Conservation (phyloP, 2,888 invertebrate genomes). For the Frankliniella intonsa region DNA sequence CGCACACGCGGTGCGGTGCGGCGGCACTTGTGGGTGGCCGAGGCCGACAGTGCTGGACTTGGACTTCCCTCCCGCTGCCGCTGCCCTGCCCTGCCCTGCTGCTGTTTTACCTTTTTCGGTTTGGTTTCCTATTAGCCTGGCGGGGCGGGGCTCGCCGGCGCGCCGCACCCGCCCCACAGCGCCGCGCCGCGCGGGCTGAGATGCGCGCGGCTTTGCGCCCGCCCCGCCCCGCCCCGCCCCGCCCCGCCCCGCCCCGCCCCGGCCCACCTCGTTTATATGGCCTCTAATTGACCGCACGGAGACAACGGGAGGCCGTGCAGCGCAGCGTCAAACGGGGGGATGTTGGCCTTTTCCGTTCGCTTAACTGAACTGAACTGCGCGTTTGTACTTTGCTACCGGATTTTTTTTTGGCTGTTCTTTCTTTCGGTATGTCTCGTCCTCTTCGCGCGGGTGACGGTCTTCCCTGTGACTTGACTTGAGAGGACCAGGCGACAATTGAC, state of each 20-base stretch:
- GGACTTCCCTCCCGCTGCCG: background rate
- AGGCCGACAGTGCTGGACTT: background rate
- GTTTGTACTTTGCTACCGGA: too few species aligned
- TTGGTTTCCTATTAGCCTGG: too few species aligned
- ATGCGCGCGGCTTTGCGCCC: background rate
- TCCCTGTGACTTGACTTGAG: too few species aligned
- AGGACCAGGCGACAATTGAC: too few species aligned
- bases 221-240: background rate
- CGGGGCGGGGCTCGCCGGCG: background rate
- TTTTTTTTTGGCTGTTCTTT: too few species aligned
- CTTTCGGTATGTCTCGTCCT: background rate
- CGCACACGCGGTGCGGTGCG: background rate
- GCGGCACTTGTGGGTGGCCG: background rate
- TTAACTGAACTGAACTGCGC: too few species aligned
- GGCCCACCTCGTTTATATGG: background rate
- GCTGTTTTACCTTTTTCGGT: too few species aligned
- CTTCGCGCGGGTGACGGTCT: too few species aligned
- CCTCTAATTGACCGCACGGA: conserved; percentile 2
- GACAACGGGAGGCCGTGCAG: background rate
- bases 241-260: background rate
- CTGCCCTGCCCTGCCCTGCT: background rate
- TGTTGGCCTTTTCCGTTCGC: too few species aligned
- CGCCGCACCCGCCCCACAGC: background rate
- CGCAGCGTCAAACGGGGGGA: background rate
- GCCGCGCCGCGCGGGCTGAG: background rate